Conservation (phyloP, 2,113 vertebrate genomes). For the Uria aalge region DNA sequence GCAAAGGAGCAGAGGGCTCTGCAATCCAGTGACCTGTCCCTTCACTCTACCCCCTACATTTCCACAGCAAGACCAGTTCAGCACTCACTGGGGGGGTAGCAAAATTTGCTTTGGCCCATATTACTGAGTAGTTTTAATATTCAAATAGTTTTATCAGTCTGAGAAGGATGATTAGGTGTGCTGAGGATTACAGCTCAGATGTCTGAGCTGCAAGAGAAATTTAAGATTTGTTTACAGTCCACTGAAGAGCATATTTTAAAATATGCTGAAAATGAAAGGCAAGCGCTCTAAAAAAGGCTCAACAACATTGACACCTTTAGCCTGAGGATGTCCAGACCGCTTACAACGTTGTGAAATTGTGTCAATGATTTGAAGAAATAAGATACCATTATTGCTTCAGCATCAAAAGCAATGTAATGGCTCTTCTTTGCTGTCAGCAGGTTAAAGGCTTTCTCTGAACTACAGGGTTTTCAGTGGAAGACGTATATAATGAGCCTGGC, state of each 20-base stretch:
- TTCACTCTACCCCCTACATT: neutral
- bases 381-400: neutral
- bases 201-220: neutral
- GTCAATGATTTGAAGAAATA: slow-evolving; percentile 11
- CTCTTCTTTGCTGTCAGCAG: neutral
- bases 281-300: neutral
- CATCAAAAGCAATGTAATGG: neutral
- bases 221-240: neutral
- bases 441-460: slow-evolving; percentile 12
- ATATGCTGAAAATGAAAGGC: neutral
- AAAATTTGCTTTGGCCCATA: neutral
- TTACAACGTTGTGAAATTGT: neutral
- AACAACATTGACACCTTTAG: neutral
- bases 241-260: neutral
- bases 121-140: neutral
- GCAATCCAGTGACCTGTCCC: neutral
- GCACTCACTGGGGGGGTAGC: neutral
- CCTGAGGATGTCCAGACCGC: neutral
- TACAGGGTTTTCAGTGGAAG: neutral
- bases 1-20: neutral
- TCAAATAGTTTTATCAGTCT: neutral
- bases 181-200: neutral
- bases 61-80: fast-evolving
- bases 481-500: neutral
- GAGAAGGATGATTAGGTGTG: neutral